Percentiles rank a stretch among this genome's conserved stretches.
Evolutionary conservation across 1,140 invertebrate species (phyloP).

Genomic region (Lasioglossum baleicum): DNA sequence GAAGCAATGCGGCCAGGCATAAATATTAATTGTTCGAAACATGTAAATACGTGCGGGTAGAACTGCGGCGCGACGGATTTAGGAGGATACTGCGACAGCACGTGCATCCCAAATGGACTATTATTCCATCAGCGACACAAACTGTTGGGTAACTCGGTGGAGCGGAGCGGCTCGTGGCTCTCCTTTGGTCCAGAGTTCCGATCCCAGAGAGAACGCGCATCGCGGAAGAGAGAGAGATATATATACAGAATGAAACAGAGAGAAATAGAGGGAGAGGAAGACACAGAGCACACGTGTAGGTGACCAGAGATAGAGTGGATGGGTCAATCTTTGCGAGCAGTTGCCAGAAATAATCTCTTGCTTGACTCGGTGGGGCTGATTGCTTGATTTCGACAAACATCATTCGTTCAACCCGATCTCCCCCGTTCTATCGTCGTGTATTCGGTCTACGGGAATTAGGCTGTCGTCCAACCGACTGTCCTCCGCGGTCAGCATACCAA

Average conservation of each 20-base stretch:
- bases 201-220: neutral
- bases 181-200: conserved; percentile 32
- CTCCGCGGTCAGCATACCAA: conserved; percentile 59
- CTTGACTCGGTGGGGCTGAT: conserved; percentile 56
- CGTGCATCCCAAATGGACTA: conserved; percentile 78
- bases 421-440: conserved; percentile 39
- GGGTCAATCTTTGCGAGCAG: conserved; percentile 63
- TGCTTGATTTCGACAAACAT: conserved; percentile 73
- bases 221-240: neutral
- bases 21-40: conserved; percentile 78
- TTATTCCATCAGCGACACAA: conserved; percentile 78
- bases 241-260: neutral
- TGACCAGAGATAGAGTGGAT: conserved; percentile 18
- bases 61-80: conserved; percentile 39
- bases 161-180: conserved; percentile 57
- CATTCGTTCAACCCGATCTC: conserved; percentile 49
- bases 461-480: conserved; percentile 61
- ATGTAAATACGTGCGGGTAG: conserved; percentile 73
- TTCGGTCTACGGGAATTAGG: conserved; percentile 62
- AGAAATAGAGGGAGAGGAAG: neutral
- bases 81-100: conserved; percentile 68
- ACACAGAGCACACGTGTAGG: neutral
- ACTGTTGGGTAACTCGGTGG: conserved; percentile 76
- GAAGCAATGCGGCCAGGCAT: conserved; percentile 61
- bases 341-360: conserved; percentile 67